These are phyloP conservation scores for Artibeus jamaicensis DNA, from an alignment of 2,797 vertebrate species.

Conservation along the genomic window DNA sequence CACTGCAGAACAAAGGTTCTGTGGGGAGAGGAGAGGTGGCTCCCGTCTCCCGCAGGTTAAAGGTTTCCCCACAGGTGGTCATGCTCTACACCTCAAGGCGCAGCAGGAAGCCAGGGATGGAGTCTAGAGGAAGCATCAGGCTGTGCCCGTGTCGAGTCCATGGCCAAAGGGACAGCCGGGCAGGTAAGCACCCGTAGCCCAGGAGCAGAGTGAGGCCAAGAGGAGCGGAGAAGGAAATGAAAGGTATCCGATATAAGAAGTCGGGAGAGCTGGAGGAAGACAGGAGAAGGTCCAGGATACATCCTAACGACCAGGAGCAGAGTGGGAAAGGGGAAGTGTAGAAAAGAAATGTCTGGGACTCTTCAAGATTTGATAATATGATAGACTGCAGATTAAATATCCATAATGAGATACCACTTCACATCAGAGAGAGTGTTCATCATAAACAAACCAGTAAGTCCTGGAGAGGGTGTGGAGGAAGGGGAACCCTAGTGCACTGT, in stretches of 20 bases:
- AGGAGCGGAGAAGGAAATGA: not conserved
- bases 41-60: not conserved
- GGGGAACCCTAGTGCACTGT: no score
- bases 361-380: not conserved
- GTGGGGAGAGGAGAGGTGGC: not conserved
- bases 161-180: not conserved
- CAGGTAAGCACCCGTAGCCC: not conserved
- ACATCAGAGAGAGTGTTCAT: no score
- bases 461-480: no score
- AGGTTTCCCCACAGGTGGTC: not conserved
- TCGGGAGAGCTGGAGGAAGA: not conserved
- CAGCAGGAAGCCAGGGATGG: no score
- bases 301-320: not conserved
- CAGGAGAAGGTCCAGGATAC: not conserved
- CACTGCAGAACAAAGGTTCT: not conserved
- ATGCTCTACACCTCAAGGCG: not conserved
- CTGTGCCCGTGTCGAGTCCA: not conserved
- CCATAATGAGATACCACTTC: no score
- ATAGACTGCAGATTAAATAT: not conserved
- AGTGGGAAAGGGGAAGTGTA: not conserved
- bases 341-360: not conserved
- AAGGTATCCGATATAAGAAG: not conserved
- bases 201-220: not conserved
- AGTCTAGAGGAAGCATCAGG: not conserved
- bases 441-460: no score